Evolutionary conservation across 2,113 vertebrate genomes (phyloP), one percentile per base, ranked within the genome.

Genomic region (Paramisgurnus dabryanus): DNA sequence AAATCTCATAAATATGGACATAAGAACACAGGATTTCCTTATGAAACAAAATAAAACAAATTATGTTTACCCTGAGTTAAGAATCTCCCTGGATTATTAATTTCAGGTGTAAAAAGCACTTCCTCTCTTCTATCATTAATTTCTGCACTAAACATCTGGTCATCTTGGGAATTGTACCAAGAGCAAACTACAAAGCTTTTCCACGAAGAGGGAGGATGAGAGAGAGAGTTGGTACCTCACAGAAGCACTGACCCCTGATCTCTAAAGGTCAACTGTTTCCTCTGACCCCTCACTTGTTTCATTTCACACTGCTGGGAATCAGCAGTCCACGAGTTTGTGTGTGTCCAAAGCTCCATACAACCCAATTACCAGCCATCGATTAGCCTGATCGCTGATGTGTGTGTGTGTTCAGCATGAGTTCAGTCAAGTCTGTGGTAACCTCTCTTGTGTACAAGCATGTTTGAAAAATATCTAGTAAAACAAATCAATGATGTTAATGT

Each of bases 231-330:
- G 43, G 73, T 22, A 75, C 41, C 9, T 34, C n/a, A 12, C 18
- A 34, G 58, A 17, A 75, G 12, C 58, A 8, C 41, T 64, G 73
- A 75, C 60, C 73, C 72, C 73, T 64, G 73, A 75, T 43, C 58
- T 49, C 18, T 34, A 34, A 27, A 6, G 41, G 13, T 75, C 61
- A 76, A 61, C 72, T 75, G 76, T 12, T 61, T 49, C 45, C 2
- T 13, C 12, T 66, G 82, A 76, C 83, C 87, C 76, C 86, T 88
- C 70, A 81, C 88, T 90, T 83, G 85, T 87, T 76, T 81, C 73
- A 78, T 89, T 89, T 89, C 87, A 87, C 88, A 85, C 83, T 75
- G 84, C 64, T 69, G 84, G 70, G 63, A 17, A 5, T 15, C n/a
- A 7, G 6, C 7, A 13, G 15, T 0, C 2, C 7, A 49, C 68